phyloP scores from a whole-genome alignment of 2,113 vertebrate genomes.

The Callipepla californica region DNA sequence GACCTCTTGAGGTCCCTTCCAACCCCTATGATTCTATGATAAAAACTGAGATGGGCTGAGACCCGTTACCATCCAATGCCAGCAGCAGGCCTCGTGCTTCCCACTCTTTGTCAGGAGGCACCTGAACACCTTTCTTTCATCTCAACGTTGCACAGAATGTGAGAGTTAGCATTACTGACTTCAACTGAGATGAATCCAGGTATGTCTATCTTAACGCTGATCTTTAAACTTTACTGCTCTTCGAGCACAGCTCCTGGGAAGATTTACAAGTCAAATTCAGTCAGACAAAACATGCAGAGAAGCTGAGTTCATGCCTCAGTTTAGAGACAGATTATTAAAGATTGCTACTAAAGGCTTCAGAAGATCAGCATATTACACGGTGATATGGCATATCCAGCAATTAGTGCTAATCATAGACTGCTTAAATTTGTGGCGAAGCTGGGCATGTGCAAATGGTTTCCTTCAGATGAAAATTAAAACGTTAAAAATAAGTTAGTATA shows the following conservation, averaged over 20 bases:
- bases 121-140: neutral
- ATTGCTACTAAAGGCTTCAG: slow-evolving; percentile 26
- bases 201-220: neutral
- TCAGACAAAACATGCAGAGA: neutral
- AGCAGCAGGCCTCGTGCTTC: neutral
- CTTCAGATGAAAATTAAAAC: slow-evolving; percentile 11
- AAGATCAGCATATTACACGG: slow-evolving; percentile 6
- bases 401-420: neutral
- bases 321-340: slow-evolving; percentile 45
- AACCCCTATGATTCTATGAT: neutral
- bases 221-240: slow-evolving; percentile 18
- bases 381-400: neutral
- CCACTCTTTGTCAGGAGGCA: neutral
- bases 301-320: neutral
- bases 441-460: neutral
- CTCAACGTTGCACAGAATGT: neutral
- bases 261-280: neutral
- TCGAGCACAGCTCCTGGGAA: slow-evolving; percentile 4
- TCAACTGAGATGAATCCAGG: neutral
- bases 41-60: slow-evolving; percentile 24
- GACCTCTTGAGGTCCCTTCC: no score
- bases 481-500: neutral
- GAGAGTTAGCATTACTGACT: neutral
- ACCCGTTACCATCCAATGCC: neutral
- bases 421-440: slow-evolving; percentile 7